Evolutionary conservation across 2,113 vertebrate species (phyloP), one percentile per base, ranked within the genome.

Genomic region (Mus spicilegus): DNA sequence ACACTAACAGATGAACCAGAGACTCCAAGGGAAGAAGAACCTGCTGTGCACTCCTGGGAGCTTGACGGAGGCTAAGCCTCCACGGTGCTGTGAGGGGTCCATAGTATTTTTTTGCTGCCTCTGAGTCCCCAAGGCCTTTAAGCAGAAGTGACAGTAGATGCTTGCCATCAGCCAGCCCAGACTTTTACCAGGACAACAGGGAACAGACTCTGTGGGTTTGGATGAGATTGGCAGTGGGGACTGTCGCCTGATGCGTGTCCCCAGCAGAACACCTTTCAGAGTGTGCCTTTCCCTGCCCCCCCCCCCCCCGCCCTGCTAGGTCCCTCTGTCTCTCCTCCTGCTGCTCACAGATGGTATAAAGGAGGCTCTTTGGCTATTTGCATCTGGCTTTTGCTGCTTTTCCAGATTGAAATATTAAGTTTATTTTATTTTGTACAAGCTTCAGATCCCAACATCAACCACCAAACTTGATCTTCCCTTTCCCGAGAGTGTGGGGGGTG

Each of bases 361-460:
- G 77, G 96, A 98, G 94, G 56, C 97, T 95, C 85, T 98, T 96
- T 91, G 97, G 93, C 98, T 98, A 65, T 97, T 95, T 98, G 85
- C 82, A 95, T 98, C 93, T 65, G 94, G 97, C 93, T 97, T 98
- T 92, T 91, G 88, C 93, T 95, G 97, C 95, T 97, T 95, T 96
- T 95, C 89, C 95, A 96, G 89, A 89, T 42, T 94, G 77, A 81
- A 94, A 51, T 89, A 69, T 73, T 94, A 86, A 91, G 82, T 97
- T 90, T 81, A 49, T 92, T 91, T 86, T 63, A 91, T 56, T 91
- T 87, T 94, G 69, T 85, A 84, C 75, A 91, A 88, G 58, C 73
- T 92, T 94, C 46, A 93, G 84, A 65, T 81, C 81, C 67, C 80
- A 72, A 4, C 76, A 84, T n/a, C 36, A 42, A 26, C 89, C 36